Conservation (phyloP, 2,797 vertebrate genomes). For the Eulemur rubriventer region DNA sequence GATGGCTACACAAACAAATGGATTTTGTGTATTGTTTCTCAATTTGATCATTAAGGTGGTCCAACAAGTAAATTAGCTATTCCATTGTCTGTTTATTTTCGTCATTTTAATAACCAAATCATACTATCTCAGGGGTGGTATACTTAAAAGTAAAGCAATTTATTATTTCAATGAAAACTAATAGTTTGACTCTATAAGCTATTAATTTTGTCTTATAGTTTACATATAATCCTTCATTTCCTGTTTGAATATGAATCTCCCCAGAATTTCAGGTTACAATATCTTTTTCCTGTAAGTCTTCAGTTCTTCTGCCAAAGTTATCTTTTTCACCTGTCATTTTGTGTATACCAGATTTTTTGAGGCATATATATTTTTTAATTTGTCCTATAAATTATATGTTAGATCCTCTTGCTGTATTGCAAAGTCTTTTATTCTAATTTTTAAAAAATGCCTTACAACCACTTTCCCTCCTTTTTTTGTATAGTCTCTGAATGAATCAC, state of each 20-base stretch:
- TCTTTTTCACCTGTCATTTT: not conserved
- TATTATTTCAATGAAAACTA: slow-evolving; percentile 25
- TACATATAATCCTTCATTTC: not conserved
- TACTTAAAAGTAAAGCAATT: slow-evolving; percentile 4
- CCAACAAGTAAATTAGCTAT: not conserved
- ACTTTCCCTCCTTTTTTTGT: not conserved
- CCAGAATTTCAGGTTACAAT: not conserved
- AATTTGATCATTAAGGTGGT: not conserved
- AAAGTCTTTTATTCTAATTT: not conserved
- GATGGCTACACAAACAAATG: not conserved
- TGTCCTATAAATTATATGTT: not conserved
- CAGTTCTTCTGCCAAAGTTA: slow-evolving; percentile 1
- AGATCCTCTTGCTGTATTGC: not conserved
- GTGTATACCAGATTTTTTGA: not conserved
- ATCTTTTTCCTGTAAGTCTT: not conserved
- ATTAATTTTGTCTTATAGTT: not conserved
- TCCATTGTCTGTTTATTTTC: slow-evolving; percentile 41
- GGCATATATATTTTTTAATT: not conserved
- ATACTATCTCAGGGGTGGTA: not conserved
- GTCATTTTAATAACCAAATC: slow-evolving; percentile 37
- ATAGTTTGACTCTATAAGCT: not conserved
- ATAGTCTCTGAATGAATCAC: not conserved
- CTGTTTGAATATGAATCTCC: not conserved
- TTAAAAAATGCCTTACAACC: not conserved
- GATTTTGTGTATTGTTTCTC: not conserved